These are phyloP conservation scores for Troilus luridus DNA, from an alignment of 2,888 invertebrate species.

Conservation along the genomic window DNA sequence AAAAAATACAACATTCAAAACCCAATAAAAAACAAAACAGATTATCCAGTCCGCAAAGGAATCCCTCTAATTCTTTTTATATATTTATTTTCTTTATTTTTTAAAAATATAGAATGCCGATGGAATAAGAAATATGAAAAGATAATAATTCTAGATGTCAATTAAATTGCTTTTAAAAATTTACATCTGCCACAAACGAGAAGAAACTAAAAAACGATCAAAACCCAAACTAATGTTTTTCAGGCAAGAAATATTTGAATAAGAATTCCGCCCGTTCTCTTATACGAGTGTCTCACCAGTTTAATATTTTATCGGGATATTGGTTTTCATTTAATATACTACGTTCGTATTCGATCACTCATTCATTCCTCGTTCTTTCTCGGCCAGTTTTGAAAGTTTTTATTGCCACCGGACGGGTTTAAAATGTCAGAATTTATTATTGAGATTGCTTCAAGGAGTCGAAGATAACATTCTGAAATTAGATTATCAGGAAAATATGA, in stretches of 20 bases:
- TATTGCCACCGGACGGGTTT: not conserved
- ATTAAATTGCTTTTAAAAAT: slow-evolving; percentile 48
- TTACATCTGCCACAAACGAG: slow-evolving; percentile 26
- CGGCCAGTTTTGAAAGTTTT: slow-evolving; percentile 16
- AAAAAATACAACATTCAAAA: not conserved
- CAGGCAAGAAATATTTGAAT: slow-evolving; percentile 45
- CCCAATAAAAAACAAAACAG: not conserved
- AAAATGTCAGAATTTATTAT: slow-evolving; percentile 26
- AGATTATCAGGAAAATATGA: slow-evolving; percentile 5
- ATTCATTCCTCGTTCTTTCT: slow-evolving; percentile 4
- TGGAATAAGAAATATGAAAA: slow-evolving; percentile 34
- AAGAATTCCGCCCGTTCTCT: slow-evolving; percentile 44
- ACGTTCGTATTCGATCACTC: slow-evolving; percentile 1
- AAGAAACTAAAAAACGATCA: slow-evolving; percentile 29
- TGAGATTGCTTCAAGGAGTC: not conserved
- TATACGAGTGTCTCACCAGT: slow-evolving; percentile 23
- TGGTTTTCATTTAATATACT: slow-evolving; percentile 40
- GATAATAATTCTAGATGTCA: slow-evolving; percentile 48
- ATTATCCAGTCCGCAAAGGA: not conserved
- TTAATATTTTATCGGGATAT: slow-evolving; percentile 26
- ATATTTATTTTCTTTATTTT: not conserved
- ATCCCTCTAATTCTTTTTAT: not conserved
- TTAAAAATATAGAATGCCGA: not conserved
- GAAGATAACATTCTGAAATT: not conserved
- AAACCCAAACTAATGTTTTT: slow-evolving; percentile 43